Evolutionary conservation across 2,113 vertebrate species (phyloP).

Genomic region (Anguilla japonica): DNA sequence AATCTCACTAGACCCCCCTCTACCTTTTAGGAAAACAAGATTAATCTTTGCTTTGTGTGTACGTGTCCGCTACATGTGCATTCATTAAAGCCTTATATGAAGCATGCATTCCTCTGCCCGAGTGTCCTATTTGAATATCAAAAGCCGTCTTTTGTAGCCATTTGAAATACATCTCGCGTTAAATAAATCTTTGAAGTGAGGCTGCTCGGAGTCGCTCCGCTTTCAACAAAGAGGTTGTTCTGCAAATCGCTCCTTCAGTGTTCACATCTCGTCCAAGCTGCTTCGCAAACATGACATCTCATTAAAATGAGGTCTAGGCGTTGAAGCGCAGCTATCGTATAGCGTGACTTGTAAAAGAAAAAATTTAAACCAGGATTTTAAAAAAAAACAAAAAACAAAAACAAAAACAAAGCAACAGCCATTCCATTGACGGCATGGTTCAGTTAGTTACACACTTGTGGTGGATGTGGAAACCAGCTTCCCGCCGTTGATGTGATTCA

Average conservation of each 20-base stretch:
- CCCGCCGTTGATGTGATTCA: background rate
- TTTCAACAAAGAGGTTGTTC: conserved; percentile 1
- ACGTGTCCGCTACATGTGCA: background rate
- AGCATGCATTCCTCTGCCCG: background rate
- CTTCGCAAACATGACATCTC: conserved; percentile 22
- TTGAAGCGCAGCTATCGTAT: background rate
- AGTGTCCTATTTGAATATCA: conserved; percentile 31
- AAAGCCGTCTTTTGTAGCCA: conserved; percentile 27
- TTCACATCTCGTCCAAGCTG: background rate
- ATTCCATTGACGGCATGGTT: background rate
- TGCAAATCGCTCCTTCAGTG: background rate
- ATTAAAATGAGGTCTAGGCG: conserved; percentile 9
- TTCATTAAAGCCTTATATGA: conserved; percentile 18
- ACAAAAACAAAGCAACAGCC: background rate
- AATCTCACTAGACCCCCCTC: background rate
- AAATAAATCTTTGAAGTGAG: conserved; percentile 35
- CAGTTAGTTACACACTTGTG: background rate
- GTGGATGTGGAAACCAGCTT: background rate
- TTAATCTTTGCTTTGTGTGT: conserved; percentile 5
- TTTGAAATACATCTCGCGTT: conserved; percentile 22
- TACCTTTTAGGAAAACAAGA: conserved; percentile 2
- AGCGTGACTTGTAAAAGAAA: background rate
- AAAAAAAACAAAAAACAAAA: too few relatives aligned
- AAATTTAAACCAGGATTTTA: background rate
- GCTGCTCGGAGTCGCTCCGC: conserved; percentile 26